phyloP scores from a whole-genome alignment of 2,888 invertebrate species.

The Odontocolon sp. region DNA sequence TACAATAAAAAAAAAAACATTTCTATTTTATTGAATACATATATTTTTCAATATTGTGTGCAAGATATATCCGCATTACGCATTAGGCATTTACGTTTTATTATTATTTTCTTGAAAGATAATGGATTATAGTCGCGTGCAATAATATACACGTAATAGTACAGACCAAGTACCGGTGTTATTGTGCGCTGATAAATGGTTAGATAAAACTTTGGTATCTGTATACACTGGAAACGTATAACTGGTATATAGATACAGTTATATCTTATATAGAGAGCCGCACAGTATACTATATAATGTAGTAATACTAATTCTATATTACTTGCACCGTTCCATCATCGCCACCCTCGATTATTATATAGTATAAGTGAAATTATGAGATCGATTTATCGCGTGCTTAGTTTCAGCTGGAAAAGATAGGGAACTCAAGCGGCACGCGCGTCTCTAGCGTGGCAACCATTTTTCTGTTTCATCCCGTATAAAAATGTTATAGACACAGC shows the following conservation, averaged over 20 bases:
- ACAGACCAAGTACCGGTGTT: conserved; percentile 33
- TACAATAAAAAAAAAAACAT: no score
- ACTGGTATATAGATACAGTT: not conserved
- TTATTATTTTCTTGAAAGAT: conserved; percentile 41
- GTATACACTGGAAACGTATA: no score
- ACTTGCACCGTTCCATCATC: conserved; percentile 71
- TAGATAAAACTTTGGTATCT: conserved; percentile 44
- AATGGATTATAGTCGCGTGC: conserved; percentile 65
- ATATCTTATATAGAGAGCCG: conserved; percentile 1
- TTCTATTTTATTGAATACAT: no score
- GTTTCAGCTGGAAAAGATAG: not conserved
- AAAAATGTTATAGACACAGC: no score
- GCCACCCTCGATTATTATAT: conserved; percentile 49
- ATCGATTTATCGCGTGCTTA: conserved; percentile 73
- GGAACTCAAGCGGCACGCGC: not conserved
- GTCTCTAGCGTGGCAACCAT: not conserved
- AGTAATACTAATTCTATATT: conserved; percentile 39
- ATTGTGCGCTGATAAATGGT: conserved; percentile 47
- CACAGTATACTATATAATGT: conserved; percentile 63
- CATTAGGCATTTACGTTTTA: no score
- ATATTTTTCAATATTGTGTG: not conserved
- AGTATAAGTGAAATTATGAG: conserved; percentile 64
- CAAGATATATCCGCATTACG: no score
- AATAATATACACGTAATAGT: conserved; percentile 14
- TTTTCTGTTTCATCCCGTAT: not conserved